Evolutionary conservation across 2,797 vertebrate species (phyloP).

Genomic region (Gallirallus australis): DNA sequence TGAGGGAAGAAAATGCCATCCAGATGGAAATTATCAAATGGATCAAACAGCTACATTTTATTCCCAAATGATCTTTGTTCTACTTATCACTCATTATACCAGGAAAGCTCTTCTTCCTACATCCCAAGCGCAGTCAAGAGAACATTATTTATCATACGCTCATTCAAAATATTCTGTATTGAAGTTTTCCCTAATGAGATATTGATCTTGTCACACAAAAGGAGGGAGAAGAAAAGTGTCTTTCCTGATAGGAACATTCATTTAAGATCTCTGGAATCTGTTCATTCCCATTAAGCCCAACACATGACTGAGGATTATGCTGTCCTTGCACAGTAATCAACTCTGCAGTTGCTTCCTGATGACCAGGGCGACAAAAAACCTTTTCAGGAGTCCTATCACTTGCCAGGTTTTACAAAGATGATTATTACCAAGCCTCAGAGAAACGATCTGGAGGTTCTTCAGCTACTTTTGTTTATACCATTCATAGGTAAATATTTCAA

Average conservation of each 20-base stretch:
- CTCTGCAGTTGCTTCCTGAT: background rate
- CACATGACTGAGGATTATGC: background rate
- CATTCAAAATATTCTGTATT: background rate
- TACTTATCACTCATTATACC: slow-evolving; percentile 28
- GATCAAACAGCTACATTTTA: slow-evolving; percentile 46
- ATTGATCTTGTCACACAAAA: background rate
- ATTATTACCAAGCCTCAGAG: background rate
- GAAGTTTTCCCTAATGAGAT: background rate
- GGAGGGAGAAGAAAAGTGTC: background rate
- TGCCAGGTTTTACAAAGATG: background rate
- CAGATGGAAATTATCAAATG: slow-evolving; percentile 67
- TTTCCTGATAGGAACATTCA: background rate
- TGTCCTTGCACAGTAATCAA: background rate
- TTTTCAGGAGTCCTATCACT: background rate
- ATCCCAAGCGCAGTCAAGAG: background rate
- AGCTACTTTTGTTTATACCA: background rate
- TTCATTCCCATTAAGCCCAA: slow-evolving; percentile 8
- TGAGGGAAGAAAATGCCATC: slow-evolving; percentile 24
- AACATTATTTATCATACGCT: background rate
- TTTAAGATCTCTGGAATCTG: background rate
- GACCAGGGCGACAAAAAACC: background rate
- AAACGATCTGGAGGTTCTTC: background rate
- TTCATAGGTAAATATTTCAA: background rate
- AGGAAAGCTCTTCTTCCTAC: background rate
- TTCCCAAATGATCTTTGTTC: slow-evolving; percentile 47